Base-by-base conservation (phyloP, 2,888 invertebrate species). In the Phasia obesa region DNA sequence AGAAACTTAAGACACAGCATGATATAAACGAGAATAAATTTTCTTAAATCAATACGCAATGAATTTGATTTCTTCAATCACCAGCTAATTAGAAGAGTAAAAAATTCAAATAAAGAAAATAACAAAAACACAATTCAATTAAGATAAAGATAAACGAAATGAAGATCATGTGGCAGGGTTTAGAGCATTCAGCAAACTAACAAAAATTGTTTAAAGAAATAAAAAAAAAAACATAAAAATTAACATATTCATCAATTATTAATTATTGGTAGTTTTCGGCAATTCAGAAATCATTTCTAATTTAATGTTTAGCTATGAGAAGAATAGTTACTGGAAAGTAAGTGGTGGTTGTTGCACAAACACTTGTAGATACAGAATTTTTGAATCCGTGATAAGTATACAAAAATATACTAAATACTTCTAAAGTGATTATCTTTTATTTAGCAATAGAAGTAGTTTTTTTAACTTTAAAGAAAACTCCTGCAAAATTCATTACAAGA, bases 51-150 rank as follows among this genome's bases (percentile, higher is more conserved):
- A 81, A 79, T 79, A 74, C 60, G 73, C 87, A 86, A 89, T 88
- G 86, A 88, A 88, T 86, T 87, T 89, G 89, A 88, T 87, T 87
- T 87, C 85, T 80, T 89, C 88, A 87, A 88, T 88, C 88, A 87
- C 57, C 87, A 87, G 86, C 84, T 87, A 88, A 89, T 89, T 90
- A 88, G 81, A 79, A 84, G 86, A 64, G n/a, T 38, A 55, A 15
- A 17, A 44, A 62, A 59, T 23, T 35, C 6, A n/a, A 76, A 15
- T 11, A 13, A 42, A 51, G 17, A 55, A 13, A 53, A 47, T 4
- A 60, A 21, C 25, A 59, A 13, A 13, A 60, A 15, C 13, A 55
- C 42, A 19, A 42, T n/a, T n/a, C 38, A 47, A 64, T 21, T 15
- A 38, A 7, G 2, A 60, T 57, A 25, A 27, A 38, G 38, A 6